Conservation (phyloP, 2,113 vertebrate species). For the Clarias macrocephalus region DNA sequence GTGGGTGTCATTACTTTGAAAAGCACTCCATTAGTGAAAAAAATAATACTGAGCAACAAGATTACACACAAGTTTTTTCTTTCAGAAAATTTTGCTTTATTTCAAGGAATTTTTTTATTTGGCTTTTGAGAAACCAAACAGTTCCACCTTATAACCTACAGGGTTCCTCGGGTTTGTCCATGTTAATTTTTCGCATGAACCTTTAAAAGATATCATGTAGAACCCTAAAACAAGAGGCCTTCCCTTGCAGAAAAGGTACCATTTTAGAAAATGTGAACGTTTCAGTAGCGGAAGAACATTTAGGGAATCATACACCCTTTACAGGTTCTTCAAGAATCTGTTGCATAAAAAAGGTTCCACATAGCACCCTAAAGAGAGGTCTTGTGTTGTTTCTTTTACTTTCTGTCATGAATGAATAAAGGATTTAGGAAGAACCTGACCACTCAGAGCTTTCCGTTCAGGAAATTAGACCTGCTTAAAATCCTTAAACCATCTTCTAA, state of each 20-base stretch:
- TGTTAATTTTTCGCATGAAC: background rate
- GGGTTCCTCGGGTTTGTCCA: background rate
- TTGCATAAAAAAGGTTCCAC: background rate
- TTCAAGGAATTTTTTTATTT: background rate
- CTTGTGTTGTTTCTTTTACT: background rate
- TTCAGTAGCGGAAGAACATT: background rate
- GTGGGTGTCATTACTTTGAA: background rate
- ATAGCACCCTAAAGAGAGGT: background rate
- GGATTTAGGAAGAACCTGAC: background rate
- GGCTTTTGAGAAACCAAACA: background rate
- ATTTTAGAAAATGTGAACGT: background rate
- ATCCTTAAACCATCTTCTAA: background rate
- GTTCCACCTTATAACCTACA: background rate
- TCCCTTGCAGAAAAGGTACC: background rate
- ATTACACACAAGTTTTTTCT: background rate
- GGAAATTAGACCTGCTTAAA: background rate
- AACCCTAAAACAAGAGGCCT: background rate
- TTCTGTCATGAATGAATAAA: background rate
- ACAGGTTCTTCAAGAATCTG: background rate
- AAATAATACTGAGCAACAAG: background rate
- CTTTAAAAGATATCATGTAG: background rate
- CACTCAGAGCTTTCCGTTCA: background rate
- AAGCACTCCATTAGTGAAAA: background rate
- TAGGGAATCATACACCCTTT: background rate
- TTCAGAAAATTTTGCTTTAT: background rate